Base-by-base conservation (phyloP, 2,888 invertebrate species). In the Sinotaia quadrata region DNA sequence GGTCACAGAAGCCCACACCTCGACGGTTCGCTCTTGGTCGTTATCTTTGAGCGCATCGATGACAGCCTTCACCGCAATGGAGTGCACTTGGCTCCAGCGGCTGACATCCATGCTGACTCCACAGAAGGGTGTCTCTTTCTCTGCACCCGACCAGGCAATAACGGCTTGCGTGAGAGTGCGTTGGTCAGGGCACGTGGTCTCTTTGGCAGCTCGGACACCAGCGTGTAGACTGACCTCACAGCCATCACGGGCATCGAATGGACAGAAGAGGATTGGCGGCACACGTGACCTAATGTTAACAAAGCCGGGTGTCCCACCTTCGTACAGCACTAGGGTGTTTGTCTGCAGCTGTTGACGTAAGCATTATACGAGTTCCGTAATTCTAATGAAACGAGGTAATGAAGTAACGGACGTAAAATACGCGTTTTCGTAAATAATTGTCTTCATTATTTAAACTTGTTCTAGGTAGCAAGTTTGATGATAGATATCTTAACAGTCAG, bases 41-140 rank as follows among this genome's bases (percentile, higher is more conserved):
- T 71, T 74, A 57, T 80, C 80, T 37, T 73, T 72, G 8, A 79
- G 63, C 15, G 60, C 61, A 60, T 81, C 81, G 33, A 76, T 58
- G 15, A 74, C 73, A 27, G 75, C 79, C 51, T 75, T 72, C 29
- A 81, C 71, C 2, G 44, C 29, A 15, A 78, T 47, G 5, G 15
- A 36, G n/a, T 72, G 57, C 2, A 10, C 44, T 24, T 54, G 24
- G 10, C 65, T 18, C 74, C 74, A 74, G 12, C 24, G 44, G 18
- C 18, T 47, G 8, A 60, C 47, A 18, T 49, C 61, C 31, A 77
- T 24, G 10, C 18, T 44, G 4, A 71, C 34, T 0, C 74, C 74
- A 69, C 78, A 78, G 72, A 77, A 76, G 24, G 74, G 65, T 27
- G 59, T 29, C 10, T 66, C 61, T 3, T 12, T n/a, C 21, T 66